Conservation (phyloP, 1,140 invertebrate species). For the Tyrophagus putrescentiae region DNA sequence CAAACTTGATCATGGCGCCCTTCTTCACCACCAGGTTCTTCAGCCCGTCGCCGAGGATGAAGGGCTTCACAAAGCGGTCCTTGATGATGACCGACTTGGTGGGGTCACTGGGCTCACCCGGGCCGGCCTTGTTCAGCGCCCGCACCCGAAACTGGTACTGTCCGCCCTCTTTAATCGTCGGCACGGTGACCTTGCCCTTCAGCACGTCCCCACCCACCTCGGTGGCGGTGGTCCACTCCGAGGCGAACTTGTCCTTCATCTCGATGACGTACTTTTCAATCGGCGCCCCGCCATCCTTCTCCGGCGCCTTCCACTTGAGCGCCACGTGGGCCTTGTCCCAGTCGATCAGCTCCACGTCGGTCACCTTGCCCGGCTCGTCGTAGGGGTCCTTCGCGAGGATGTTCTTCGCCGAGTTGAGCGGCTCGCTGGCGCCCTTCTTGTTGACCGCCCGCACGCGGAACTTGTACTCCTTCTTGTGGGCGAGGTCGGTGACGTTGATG, state of each 20-base stretch:
- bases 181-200: not conserved
- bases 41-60: constrained; percentile 68
- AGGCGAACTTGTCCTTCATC: constrained; percentile 82
- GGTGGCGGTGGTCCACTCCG: constrained; percentile 48
- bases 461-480: constrained; percentile 75
- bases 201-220: constrained; percentile 20
- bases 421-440: constrained; percentile 57
- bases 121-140: constrained; percentile 88
- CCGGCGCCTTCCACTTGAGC: constrained; percentile 81
- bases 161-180: constrained; percentile 64
- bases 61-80: constrained; percentile 84
- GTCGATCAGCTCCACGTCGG: constrained; percentile 71
- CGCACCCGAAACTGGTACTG: constrained; percentile 92
- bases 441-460: constrained; percentile 90
- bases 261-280: constrained; percentile 85
- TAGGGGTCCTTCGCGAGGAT: constrained; percentile 92
- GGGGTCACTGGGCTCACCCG: constrained; percentile 79
- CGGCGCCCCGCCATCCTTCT: constrained; percentile 78
- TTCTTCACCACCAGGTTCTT: constrained; percentile 80
- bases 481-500: constrained; percentile 74
- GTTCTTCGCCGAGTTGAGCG: constrained; percentile 64
- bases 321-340: constrained; percentile 92
- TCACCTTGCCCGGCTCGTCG: constrained; percentile 86
- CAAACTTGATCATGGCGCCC: constrained; percentile 75
- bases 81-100: constrained; percentile 91